Base-by-base conservation (phyloP, 2,113 vertebrate species). In the Galemys pyrenaicus region DNA sequence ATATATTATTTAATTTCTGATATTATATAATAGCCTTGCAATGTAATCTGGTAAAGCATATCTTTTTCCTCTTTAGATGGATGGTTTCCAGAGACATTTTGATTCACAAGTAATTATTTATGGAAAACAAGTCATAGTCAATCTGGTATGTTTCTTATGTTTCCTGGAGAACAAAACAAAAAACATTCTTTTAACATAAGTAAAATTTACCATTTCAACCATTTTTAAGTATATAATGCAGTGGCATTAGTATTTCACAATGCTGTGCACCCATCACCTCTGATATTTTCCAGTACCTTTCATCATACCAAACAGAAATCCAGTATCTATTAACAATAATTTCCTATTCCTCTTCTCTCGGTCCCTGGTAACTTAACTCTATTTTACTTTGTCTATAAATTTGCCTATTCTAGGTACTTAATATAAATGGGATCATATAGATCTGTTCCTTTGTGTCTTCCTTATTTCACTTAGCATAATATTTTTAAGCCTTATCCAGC, bases 51-150 rank as follows among this genome's bases (percentile, higher is more conserved):
- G 3, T 84, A 84, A 95, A 83, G 13, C 37, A 8, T 90, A 80
- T 95, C 77, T 93, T 39, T 96, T 89, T 39, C 26, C 71, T 46
- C n/a, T 90, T 54, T 91, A 99, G 99, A 98, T 99, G 98, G 99
- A 99, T 96, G 99, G 99, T 92, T 99, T 99, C 97, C 99, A 99
- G 98, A 99, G 99, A 96, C 99, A 99, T 96, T 99, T 99, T 98
- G 99, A 99, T 97, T 99, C 99, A 0, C 99, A 99, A 97, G 98
- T 99, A 92, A 99, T 99, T 96, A 99, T 99, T 94, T 99, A 99
- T 97, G 99, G 99, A 96, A 99, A 98, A 96, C 99, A 99, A 98
- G 98, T 99, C 91, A 98, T 99, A 97, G 96, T 99, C 95, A 99
- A 99, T 95, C 97, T 99, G 99, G 99, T 99, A 98, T 93, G 98